Evolutionary conservation across 2,888 invertebrate genomes (phyloP).

Genomic region (Phania funesta): DNA sequence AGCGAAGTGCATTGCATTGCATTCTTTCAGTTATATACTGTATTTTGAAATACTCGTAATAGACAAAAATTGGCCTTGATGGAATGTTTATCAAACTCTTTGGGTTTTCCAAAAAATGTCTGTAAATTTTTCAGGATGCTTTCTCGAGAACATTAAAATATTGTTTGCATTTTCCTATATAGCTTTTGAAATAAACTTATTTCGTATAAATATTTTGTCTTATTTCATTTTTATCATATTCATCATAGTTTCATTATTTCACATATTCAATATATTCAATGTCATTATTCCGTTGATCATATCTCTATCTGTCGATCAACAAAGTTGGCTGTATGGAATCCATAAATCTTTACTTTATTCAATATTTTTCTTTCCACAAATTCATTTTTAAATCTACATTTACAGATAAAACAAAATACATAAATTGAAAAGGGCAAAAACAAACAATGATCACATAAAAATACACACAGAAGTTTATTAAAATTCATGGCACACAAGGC

Average conservation of each 20-base stretch:
- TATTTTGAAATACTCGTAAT: no score
- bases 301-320: constrained; percentile 21
- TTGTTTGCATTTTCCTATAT: background rate
- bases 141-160: background rate
- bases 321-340: background rate
- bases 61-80: no score
- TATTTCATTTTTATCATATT: constrained; percentile 39
- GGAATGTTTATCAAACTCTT: no score
- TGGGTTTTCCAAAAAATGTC: no score
- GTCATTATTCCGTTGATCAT: constrained; percentile 48
- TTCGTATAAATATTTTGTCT: background rate
- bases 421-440: background rate
- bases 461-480: constrained; percentile 45
- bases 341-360: constrained; percentile 9
- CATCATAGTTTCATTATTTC: constrained; percentile 38
- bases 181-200: background rate
- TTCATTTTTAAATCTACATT: constrained; percentile 28
- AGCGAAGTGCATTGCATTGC: no score
- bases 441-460: constrained; percentile 6
- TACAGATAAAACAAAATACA: constrained; percentile 14
- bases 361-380: constrained; percentile 9
- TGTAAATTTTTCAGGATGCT: background rate
- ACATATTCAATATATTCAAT: constrained; percentile 57
- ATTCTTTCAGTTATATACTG: no score
- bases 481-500: constrained; percentile 46